Evolutionary conservation across 2,888 invertebrate species (phyloP).

Genomic region (Amphipoea oculea): DNA sequence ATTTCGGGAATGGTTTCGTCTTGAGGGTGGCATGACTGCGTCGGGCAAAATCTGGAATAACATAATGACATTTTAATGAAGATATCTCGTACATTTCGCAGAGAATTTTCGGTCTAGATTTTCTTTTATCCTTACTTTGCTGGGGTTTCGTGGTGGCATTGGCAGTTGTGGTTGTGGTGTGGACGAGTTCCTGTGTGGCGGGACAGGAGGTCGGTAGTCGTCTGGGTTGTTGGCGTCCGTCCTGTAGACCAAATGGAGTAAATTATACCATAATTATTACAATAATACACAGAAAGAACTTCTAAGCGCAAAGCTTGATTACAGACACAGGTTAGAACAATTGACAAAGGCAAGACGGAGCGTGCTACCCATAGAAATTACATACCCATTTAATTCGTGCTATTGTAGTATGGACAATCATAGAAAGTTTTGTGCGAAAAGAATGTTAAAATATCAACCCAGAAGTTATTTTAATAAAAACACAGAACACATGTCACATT

Average conservation of each 20-base stretch:
- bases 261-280: conserved; percentile 80
- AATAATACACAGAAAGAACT: conserved; percentile 70
- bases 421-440: background rate
- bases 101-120: background rate
- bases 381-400: background rate
- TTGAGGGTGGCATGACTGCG: conserved; percentile 88
- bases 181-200: conserved; percentile 95
- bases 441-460: background rate
- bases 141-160: conserved; percentile 85
- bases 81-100: background rate
- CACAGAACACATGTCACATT: conserved; percentile 2
- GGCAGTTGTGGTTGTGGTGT: conserved; percentile 81
- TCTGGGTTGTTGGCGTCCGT: conserved; percentile 83
- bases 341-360: conserved; percentile 20
- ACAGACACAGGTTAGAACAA: conserved; percentile 30
- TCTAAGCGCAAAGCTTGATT: conserved; percentile 53
- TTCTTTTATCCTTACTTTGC: conserved; percentile 79
- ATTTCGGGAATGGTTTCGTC: conserved; percentile 86
- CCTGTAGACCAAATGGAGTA: conserved; percentile 82
- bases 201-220: conserved; percentile 96
- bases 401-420: background rate
- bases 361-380: conserved; percentile 20
- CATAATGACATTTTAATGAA: background rate
- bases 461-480: conserved; percentile 10
- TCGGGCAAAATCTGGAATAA: conserved; percentile 85